These are phyloP conservation scores for Triplophysa dalaica DNA, from an alignment of 2,113 vertebrate genomes.

Conservation along the genomic window DNA sequence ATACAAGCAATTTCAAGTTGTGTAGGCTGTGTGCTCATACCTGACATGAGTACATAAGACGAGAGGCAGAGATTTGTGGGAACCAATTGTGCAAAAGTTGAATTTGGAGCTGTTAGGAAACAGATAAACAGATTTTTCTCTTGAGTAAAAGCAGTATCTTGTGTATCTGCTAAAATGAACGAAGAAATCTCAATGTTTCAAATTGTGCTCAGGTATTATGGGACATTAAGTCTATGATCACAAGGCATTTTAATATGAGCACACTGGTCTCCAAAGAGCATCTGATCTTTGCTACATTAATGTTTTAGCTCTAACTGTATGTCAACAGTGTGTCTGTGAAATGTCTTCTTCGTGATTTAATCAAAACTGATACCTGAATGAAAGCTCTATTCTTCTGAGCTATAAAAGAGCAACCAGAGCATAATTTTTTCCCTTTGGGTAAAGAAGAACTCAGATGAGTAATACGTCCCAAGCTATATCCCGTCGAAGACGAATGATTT, in stretches of 20 bases:
- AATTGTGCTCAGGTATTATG: too few species aligned
- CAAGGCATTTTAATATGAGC: not conserved
- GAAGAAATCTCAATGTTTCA: too few species aligned
- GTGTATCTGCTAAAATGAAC: not conserved
- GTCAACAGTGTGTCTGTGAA: not conserved
- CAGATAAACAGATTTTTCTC: too few species aligned
- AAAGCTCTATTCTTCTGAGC: not conserved
- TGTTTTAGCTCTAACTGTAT: not conserved
- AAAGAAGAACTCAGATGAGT: constrained; percentile 16
- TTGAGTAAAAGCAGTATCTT: not conserved
- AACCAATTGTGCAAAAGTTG: constrained; percentile 11
- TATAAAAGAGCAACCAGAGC: not conserved
- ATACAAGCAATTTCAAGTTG: constrained; percentile 34
- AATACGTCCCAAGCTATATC: constrained; percentile 26
- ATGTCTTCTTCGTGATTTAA: too few species aligned
- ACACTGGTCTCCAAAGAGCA: too few species aligned
- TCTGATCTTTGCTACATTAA: too few species aligned
- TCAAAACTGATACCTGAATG: not conserved
- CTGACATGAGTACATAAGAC: constrained; percentile 17
- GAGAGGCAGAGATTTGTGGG: not conserved
- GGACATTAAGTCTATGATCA: too few species aligned
- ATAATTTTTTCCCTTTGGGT: not conserved
- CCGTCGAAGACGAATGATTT: constrained; percentile 23
- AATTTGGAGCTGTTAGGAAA: constrained; percentile 23
- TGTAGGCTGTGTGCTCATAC: constrained; percentile 41